Evolutionary conservation across 2,888 invertebrate genomes (phyloP).

Genomic region (Rotaria macrura): DNA sequence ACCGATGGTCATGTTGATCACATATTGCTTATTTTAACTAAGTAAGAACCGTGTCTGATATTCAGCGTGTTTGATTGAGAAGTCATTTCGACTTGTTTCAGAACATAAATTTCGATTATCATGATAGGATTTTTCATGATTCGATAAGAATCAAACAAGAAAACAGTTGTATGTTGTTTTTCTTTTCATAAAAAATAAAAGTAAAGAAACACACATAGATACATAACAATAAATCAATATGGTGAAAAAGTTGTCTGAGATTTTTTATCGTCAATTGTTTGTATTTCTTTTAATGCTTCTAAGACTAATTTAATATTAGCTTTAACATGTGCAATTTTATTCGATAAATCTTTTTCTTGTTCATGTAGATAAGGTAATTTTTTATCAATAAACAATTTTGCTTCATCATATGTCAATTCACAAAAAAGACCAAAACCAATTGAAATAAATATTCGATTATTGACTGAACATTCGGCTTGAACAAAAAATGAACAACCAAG

Average conservation of each 20-base stretch:
- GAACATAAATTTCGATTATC: too few relatives aligned
- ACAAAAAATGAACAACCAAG: conserved; percentile 74
- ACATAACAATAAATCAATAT: not conserved
- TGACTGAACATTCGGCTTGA: conserved; percentile 63
- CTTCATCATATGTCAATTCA: conserved; percentile 64
- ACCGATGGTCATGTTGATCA: too few relatives aligned
- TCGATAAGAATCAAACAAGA: too few relatives aligned
- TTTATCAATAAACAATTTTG: conserved; percentile 61
- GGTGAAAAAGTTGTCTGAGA: not conserved
- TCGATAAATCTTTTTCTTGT: conserved; percentile 58
- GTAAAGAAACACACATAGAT: too few relatives aligned
- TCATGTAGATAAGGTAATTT: conserved; percentile 60
- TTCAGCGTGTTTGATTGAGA: too few relatives aligned
- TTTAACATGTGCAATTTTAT: conserved; percentile 62
- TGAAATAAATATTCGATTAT: conserved; percentile 61
- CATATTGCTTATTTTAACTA: too few relatives aligned
- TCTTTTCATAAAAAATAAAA: too few relatives aligned
- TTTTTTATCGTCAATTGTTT: conserved; percentile 36
- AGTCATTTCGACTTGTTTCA: too few relatives aligned
- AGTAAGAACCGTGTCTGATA: too few relatives aligned
- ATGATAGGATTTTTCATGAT: too few relatives aligned
- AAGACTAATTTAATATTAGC: conserved; percentile 68
- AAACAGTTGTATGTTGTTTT: too few relatives aligned
- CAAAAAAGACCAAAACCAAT: conserved; percentile 67
- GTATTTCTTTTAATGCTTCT: conserved; percentile 48